Evolutionary conservation across 2,113 vertebrate species (phyloP).

Genomic region (Odontesthes bonariensis): DNA sequence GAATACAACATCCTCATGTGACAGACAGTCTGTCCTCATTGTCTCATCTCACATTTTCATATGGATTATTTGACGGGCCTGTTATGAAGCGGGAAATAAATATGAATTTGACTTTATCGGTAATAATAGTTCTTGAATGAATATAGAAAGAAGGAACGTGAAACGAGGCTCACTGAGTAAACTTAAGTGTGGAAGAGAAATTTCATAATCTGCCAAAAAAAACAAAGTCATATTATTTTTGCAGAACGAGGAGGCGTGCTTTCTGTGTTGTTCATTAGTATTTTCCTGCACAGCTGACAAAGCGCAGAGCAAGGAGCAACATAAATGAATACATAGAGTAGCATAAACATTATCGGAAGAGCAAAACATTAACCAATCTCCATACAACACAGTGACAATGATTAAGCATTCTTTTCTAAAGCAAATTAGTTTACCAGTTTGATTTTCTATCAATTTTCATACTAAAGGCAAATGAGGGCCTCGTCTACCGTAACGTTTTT

Average conservation of each 20-base stretch:
- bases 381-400: too few relatives aligned
- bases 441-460: too few relatives aligned
- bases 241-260: conserved; percentile 1
- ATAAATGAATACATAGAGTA: not conserved
- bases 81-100: conserved; percentile 52
- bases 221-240: conserved; percentile 41
- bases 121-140: conserved; percentile 45
- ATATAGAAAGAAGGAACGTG: not conserved
- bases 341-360: not conserved
- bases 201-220: conserved; percentile 40
- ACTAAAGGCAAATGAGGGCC: conserved; percentile 35
- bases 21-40: conserved; percentile 18
- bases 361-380: too few relatives aligned
- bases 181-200: conserved; percentile 32
- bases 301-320: conserved; percentile 12
- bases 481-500: conserved; percentile 53
- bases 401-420: too few relatives aligned
- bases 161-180: not conserved
- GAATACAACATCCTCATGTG: conserved; percentile 20
- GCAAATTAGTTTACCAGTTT: too few relatives aligned
- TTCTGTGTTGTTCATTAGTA: conserved; percentile 44
- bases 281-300: conserved; percentile 24
- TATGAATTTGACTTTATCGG: conserved; percentile 48
- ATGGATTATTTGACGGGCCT: conserved; percentile 22
- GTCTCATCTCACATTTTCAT: conserved; percentile 33